These are phyloP conservation scores for Anticlea derivata DNA, from an alignment of 2,888 invertebrate genomes.

Conservation along the genomic window DNA sequence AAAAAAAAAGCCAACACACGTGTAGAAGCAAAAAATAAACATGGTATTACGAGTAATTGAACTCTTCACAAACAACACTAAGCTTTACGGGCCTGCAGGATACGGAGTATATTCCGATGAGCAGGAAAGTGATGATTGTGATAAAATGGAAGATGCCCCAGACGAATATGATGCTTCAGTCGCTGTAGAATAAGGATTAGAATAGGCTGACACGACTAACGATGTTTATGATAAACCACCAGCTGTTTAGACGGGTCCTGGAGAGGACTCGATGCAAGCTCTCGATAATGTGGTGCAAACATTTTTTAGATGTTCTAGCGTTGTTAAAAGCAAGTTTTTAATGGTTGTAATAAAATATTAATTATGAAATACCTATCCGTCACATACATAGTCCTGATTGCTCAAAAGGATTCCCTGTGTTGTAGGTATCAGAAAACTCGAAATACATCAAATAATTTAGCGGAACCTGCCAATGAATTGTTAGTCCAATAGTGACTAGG, in stretches of 20 bases:
- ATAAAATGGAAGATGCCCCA: conserved; percentile 19
- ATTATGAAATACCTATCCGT: no score
- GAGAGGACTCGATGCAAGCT: conserved; percentile 46
- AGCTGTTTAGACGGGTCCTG: conserved; percentile 53
- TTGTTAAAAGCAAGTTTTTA: conserved; percentile 10
- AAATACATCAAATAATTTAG: no score
- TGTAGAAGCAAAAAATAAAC: conserved; percentile 54
- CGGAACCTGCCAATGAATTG: no score
- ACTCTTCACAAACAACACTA: conserved; percentile 17
- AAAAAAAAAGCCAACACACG: conserved; percentile 47
- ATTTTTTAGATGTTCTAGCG: conserved; percentile 38
- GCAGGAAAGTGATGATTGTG: conserved; percentile 8
- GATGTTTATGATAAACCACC: conserved; percentile 52
- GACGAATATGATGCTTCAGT: conserved; percentile 19
- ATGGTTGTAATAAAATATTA: conserved; percentile 8
- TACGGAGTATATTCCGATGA: background rate
- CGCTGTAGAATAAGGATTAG: conserved; percentile 9
- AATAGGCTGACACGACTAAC: conserved; percentile 27
- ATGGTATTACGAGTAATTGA: conserved; percentile 36
- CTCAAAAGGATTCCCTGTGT: no score
- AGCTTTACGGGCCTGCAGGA: conserved; percentile 13
- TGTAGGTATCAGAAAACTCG: no score
- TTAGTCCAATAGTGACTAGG: no score
- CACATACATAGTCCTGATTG: no score
- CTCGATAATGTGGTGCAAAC: conserved; percentile 52